A percentile compares a stretch with the other conserved stretches of the same genome.
phyloP scores from a whole-genome alignment of 2,797 vertebrate genomes.

The Urophycis tenuis region DNA sequence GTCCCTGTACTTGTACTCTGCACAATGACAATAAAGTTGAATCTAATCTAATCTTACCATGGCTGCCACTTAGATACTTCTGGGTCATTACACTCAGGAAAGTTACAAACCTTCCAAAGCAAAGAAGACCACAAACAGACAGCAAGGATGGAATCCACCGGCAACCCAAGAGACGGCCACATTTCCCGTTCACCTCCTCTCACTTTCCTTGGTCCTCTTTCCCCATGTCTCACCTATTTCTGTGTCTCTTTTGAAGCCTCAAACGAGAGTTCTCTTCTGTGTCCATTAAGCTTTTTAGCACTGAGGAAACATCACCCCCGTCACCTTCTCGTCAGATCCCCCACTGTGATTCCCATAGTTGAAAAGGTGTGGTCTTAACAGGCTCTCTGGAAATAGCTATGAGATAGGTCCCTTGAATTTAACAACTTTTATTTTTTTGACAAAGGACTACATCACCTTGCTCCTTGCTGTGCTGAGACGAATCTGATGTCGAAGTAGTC shows the following conservation, averaged over 20 bases:
- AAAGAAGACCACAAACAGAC: too few species aligned
- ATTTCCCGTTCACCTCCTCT: neutral
- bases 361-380: conserved; percentile 42
- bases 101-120: too few species aligned
- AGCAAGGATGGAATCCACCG: neutral
- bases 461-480: conserved; percentile 3
- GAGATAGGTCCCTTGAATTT: conserved; percentile 27
- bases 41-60: too few species aligned
- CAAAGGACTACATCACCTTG: neutral
- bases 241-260: neutral
- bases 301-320: conserved; percentile 48
- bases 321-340: conserved; percentile 32
- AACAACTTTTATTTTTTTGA: conserved; percentile 1
- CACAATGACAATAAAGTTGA: too few species aligned
- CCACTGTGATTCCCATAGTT: conserved; percentile 39
- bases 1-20: too few species aligned
- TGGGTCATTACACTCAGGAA: too few species aligned
- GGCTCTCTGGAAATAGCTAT: conserved; percentile 25
- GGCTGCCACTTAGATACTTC: too few species aligned
- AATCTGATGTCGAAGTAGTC: conserved; percentile 26
- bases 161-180: neutral
- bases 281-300: conserved; percentile 56
- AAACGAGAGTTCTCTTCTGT: conserved; percentile 44
- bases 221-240: neutral
- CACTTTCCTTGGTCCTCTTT: neutral